Base-by-base conservation (phyloP, 2,113 vertebrate species). In the Forbesichthys agassizii region DNA sequence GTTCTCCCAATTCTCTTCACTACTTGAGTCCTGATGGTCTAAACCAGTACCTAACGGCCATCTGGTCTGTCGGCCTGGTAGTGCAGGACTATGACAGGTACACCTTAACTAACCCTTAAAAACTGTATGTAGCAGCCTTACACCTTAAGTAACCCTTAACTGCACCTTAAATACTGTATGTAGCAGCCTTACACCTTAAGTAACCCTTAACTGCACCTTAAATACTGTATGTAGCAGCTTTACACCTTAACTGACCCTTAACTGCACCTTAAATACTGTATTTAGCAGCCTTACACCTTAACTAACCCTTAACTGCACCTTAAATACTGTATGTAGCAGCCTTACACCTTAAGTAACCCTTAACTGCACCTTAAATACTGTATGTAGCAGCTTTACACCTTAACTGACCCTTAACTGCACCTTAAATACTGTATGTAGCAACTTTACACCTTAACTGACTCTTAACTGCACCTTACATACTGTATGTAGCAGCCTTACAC, bases 21-120 rank as follows among this genome's bases (percentile, higher is more conserved):
- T 95, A 92, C 84, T 91, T 99, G 90, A 98, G 93, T 86, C 92
- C 94, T 33, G 90, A 94, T 0, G 96, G 96, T 13, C 79, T 94
- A 75, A 99, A 98, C 33, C 95, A 98, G 77, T 98, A 98, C 71
- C 91, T 98, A 78, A 78, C 78, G 9, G 96, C 96, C 5, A 88
- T 96, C 74, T 99, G 96, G 97, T 95, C 93, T 3, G 97, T 97
- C 84, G 96, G 96, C 36, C 91, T 90, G 3, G 97, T 99, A 51
- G 68, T 99, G 68, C 96, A 96, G 86, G 96, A 98, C 90, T 99
- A 98, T 48, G 96, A 98, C 84, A 90, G 83, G 93, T 98, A 67
- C 88, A 91, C 80, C 78, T 55, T 47, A 4, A n/a, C 5, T 13
- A 11, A 12, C 33, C 33, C 48, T 11, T 11, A 27, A 33, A 54